Evolutionary conservation across 2,888 invertebrate genomes (phyloP).

Genomic region (Pachydiplax longipennis): DNA sequence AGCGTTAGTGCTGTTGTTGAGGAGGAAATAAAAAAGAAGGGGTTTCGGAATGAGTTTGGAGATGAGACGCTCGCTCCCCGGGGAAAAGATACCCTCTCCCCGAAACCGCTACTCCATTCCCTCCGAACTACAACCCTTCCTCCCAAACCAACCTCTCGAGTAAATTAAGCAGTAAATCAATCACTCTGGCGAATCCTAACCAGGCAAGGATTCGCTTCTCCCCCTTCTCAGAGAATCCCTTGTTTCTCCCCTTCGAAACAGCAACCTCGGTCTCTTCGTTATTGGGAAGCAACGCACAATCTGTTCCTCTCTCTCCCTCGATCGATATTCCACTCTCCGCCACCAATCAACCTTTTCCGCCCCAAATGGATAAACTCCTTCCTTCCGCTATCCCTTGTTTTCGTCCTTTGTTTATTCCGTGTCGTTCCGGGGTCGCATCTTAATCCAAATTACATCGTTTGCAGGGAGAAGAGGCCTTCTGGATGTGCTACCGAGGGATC

Average conservation of each 20-base stretch:
- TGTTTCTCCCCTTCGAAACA: neutral
- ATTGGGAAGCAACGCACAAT: slow-evolving; percentile 40
- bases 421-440: neutral
- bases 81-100: neutral
- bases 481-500: too few relatives aligned
- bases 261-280: neutral
- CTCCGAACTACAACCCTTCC: neutral
- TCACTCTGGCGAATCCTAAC: slow-evolving; percentile 27
- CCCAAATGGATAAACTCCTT: neutral
- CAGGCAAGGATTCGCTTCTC: neutral
- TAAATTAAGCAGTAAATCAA: slow-evolving; percentile 44
- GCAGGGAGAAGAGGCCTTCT: too few relatives aligned
- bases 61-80: slow-evolving; percentile 24
- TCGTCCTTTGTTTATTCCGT: neutral
- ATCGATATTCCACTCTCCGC: neutral
- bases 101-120: neutral
- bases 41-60: slow-evolving; percentile 9
- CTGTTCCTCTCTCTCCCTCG: neutral
- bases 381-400: neutral
- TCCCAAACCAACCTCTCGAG: slow-evolving; percentile 28
- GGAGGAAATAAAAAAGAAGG: neutral
- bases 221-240: neutral
- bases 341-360: neutral
- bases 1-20: slow-evolving; percentile 5
- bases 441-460: too few relatives aligned